phyloP scores from a whole-genome alignment of 2,888 invertebrate genomes.

The Napeogenes inachia region DNA sequence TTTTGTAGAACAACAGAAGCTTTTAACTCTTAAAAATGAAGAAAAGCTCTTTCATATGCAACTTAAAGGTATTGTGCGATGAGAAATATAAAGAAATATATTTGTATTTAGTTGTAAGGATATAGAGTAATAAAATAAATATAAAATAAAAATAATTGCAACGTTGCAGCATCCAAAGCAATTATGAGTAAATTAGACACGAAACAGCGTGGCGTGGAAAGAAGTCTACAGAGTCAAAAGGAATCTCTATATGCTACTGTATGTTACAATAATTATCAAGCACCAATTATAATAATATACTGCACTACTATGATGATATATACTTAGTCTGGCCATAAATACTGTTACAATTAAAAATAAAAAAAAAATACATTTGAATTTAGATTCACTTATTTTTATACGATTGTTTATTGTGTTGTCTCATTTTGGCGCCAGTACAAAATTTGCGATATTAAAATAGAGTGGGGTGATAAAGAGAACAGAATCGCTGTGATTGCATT shows the following conservation, averaged over 20 bases:
- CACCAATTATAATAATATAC: not conserved
- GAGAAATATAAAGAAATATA: too few species aligned
- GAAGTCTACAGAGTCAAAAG: conserved; percentile 72
- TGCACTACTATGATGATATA: not conserved
- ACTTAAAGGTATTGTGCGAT: conserved; percentile 53
- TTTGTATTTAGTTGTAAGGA: too few species aligned
- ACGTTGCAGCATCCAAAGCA: conserved; percentile 59
- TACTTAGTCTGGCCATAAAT: too few species aligned
- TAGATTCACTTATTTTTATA: too few species aligned
- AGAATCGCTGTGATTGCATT: too few species aligned
- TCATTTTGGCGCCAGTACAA: too few species aligned
- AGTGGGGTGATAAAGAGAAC: too few species aligned
- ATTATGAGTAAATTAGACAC: conserved; percentile 63
- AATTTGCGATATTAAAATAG: too few species aligned
- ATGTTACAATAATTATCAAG: conserved; percentile 38
- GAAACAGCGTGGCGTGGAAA: conserved; percentile 64
- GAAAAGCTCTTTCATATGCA: conserved; percentile 70
- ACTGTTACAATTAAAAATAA: too few species aligned
- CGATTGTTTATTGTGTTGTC: too few species aligned
- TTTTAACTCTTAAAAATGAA: conserved; percentile 62
- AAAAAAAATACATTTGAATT: too few species aligned
- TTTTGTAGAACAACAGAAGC: conserved; percentile 67
- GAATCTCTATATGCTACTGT: conserved; percentile 80
- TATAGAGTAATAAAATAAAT: too few species aligned
- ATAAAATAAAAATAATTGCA: not conserved